phyloP scores from a whole-genome alignment of 2,888 invertebrate species.

The Drosophila trichaetosa region DNA sequence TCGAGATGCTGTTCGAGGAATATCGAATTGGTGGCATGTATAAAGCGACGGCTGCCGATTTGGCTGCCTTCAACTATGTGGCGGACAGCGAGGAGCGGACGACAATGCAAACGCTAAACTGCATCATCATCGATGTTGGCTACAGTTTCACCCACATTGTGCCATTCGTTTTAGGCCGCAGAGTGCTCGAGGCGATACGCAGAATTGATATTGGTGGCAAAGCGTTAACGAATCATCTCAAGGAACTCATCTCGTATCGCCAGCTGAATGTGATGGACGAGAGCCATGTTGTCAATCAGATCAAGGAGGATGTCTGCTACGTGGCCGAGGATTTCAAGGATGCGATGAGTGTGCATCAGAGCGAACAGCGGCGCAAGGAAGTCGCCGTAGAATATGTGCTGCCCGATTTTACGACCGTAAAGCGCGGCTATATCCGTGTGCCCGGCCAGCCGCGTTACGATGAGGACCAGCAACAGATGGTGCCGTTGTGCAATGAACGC shows the following conservation, averaged over 20 bases:
- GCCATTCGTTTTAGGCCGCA: slow-evolving; percentile 93
- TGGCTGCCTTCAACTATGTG: slow-evolving; percentile 89
- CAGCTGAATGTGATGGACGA: slow-evolving; percentile 99
- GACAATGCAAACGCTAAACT: slow-evolving; percentile 87
- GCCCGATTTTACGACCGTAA: slow-evolving; percentile 96
- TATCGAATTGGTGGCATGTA: slow-evolving; percentile 95
- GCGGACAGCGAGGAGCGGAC: slow-evolving; percentile 85
- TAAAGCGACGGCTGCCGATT: slow-evolving; percentile 92
- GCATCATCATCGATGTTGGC: slow-evolving; percentile 96
- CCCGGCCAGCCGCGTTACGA: slow-evolving; percentile 62
- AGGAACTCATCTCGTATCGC: slow-evolving; percentile 97
- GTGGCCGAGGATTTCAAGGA: slow-evolving; percentile 93
- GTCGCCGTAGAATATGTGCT: slow-evolving; percentile 96
- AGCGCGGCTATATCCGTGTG: slow-evolving; percentile 89
- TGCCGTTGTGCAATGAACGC: slow-evolving; percentile 96
- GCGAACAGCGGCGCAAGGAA: slow-evolving; percentile 87
- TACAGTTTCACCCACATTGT: slow-evolving; percentile 98
- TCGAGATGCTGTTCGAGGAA: slow-evolving; percentile 99
- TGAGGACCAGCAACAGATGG: slow-evolving; percentile 87
- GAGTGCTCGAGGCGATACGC: slow-evolving; percentile 89
- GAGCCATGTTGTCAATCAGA: slow-evolving; percentile 98
- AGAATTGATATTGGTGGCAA: slow-evolving; percentile 99
- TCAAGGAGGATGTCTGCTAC: slow-evolving; percentile 98
- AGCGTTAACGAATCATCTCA: slow-evolving; percentile 97
- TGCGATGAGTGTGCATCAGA: slow-evolving; percentile 90